Evolutionary conservation across 2,113 vertebrate genomes (phyloP).

Genomic region (Pollachius pollachius): DNA sequence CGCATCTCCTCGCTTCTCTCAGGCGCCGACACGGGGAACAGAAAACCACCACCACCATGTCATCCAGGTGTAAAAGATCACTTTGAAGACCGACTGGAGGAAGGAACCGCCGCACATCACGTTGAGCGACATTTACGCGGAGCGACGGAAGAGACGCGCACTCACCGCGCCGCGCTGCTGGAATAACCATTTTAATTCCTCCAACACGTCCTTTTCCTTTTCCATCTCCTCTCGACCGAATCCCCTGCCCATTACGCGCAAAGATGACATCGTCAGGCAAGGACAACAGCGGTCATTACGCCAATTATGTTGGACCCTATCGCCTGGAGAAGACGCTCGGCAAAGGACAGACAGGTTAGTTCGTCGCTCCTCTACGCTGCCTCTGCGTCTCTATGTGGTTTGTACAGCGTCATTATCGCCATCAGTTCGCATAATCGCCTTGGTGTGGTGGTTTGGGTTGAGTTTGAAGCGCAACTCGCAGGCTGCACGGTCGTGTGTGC

Average conservation of each 20-base stretch:
- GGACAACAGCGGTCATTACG: conserved; percentile 94
- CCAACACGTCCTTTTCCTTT: conserved; percentile 32
- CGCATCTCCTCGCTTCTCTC: conserved; percentile 42
- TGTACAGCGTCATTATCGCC: too few species aligned
- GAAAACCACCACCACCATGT: conserved; percentile 44
- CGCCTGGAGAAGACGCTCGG: conserved; percentile 98
- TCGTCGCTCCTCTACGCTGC: not conserved
- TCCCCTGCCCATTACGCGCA: conserved; percentile 17
- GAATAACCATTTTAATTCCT: conserved; percentile 37
- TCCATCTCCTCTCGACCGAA: not conserved
- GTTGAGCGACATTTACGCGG: conserved; percentile 10
- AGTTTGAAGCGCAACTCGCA: too few species aligned
- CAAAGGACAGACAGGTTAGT: conserved; percentile 99
- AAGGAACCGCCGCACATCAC: not conserved
- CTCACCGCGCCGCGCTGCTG: conserved; percentile 45
- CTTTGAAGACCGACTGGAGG: conserved; percentile 37
- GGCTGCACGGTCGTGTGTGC: not conserved
- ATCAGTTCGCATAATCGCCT: too few species aligned
- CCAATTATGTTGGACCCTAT: conserved; percentile 98
- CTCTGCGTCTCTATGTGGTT: not conserved
- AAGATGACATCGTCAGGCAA: conserved; percentile 89
- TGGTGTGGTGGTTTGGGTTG: too few species aligned
- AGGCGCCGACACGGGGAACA: conserved; percentile 27
- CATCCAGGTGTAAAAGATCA: conserved; percentile 33
- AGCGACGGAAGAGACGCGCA: conserved; percentile 20